phyloP scores from a whole-genome alignment of 2,888 invertebrate genomes.

The Hedya salicella region DNA sequence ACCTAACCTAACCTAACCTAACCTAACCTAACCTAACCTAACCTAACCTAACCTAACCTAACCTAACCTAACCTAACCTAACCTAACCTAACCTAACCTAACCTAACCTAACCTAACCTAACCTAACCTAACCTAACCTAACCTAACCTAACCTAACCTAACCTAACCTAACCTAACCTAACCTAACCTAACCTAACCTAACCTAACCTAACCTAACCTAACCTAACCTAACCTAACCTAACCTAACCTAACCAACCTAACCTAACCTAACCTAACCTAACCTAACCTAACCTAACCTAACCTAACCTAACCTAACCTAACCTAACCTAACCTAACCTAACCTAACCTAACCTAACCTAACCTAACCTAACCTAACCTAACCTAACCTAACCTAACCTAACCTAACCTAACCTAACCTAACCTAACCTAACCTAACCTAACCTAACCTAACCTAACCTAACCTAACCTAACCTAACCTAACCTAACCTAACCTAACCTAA shows the following conservation, averaged over 20 bases:
- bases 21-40: constrained; percentile 13
- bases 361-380: constrained; percentile 37
- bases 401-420: constrained; percentile 20
- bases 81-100: constrained; percentile 24
- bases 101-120: constrained; percentile 43
- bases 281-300: constrained; percentile 7
- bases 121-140: constrained; percentile 42
- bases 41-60: constrained; percentile 4
- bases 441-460: constrained; percentile 9
- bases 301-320: constrained; percentile 14
- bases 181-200: constrained; percentile 42
- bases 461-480: constrained; percentile 8
- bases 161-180: constrained; percentile 43
- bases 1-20: constrained; percentile 21
- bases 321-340: constrained; percentile 30
- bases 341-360: constrained; percentile 34
- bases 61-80: constrained; percentile 18
- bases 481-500: constrained; percentile 22
- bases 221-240: constrained; percentile 43
- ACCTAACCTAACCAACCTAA: constrained; percentile 40
- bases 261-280: constrained; percentile 7
- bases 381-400: constrained; percentile 43
- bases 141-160: constrained; percentile 40
- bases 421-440: too few species aligned
- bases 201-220: constrained; percentile 41